Percentiles rank a stretch among this genome's conserved stretches.
phyloP scores from a whole-genome alignment of 2,113 vertebrate species.

The Girardinichthys multiradiatus region DNA sequence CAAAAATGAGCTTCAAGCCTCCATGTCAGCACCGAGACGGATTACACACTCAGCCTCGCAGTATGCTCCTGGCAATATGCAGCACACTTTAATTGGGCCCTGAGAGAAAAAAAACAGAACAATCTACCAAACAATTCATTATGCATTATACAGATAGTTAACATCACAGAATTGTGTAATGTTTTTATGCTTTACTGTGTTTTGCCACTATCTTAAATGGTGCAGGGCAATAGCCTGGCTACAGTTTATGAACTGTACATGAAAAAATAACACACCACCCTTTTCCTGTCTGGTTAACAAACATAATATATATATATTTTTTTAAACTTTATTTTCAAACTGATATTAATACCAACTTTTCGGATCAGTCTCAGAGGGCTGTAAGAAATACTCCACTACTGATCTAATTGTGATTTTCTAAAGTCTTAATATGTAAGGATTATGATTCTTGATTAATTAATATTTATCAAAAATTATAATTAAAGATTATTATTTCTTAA shows the following conservation, averaged over 20 bases:
- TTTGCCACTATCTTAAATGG: conserved; percentile 22
- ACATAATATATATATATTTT: no score
- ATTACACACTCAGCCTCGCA: conserved; percentile 48
- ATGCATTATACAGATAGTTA: conserved; percentile 79
- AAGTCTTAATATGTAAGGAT: no score
- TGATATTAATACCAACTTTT: background rate
- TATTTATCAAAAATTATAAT: no score
- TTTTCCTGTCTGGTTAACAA: no score
- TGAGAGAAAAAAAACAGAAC: conserved; percentile 76
- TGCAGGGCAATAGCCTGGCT: background rate
- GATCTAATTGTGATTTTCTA: no score
- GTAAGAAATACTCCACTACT: no score
- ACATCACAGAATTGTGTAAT: conserved; percentile 49
- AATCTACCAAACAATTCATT: conserved; percentile 75
- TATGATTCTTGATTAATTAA: no score
- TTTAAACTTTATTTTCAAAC: background rate
- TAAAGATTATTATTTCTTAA: no score
- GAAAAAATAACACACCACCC: no score
- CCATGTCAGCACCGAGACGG: conserved; percentile 43
- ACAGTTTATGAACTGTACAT: background rate
- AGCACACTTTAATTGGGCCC: conserved; percentile 77
- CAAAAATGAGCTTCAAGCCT: conserved; percentile 48
- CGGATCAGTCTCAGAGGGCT: background rate
- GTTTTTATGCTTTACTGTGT: conserved; percentile 20
- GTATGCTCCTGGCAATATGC: conserved; percentile 46